Evolutionary conservation across 2,797 vertebrate species (phyloP).

Genomic region (Leontocebus nigricollis): DNA sequence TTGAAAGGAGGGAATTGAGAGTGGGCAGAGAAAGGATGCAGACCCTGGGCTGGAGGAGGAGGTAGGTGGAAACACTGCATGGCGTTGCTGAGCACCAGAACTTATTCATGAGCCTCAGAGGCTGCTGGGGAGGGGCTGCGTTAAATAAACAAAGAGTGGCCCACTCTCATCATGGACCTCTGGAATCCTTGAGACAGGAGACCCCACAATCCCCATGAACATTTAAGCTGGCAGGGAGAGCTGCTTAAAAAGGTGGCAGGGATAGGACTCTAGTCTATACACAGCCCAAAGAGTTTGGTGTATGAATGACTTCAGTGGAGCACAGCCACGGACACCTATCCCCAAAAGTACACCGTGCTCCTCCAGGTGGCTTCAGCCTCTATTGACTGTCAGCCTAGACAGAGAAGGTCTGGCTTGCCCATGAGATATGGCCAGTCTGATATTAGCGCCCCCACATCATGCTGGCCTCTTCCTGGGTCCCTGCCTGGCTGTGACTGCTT

Average conservation of each 20-base stretch:
- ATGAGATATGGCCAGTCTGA: not conserved
- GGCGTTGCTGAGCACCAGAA: not conserved
- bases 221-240: not conserved
- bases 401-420: not conserved
- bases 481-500: not conserved
- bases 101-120: not conserved
- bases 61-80: not conserved
- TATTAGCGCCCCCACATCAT: not conserved
- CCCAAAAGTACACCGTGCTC: not conserved
- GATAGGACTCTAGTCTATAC: not conserved
- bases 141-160: not conserved
- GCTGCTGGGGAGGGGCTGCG: not conserved
- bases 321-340: not conserved
- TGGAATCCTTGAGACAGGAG: not conserved
- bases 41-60: not conserved
- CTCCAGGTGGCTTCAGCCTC: not conserved
- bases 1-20: not conserved
- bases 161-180: not conserved
- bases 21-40: not conserved
- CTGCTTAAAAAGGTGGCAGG: not conserved
- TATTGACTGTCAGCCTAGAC: not conserved
- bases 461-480: not conserved
- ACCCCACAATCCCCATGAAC: not conserved
- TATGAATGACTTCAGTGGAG: not conserved
- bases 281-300: not conserved